These are phyloP conservation scores for Pocillopora damicornis DNA, from an alignment of 64 coral and sea anemone species.

Conservation along the genomic window DNA sequence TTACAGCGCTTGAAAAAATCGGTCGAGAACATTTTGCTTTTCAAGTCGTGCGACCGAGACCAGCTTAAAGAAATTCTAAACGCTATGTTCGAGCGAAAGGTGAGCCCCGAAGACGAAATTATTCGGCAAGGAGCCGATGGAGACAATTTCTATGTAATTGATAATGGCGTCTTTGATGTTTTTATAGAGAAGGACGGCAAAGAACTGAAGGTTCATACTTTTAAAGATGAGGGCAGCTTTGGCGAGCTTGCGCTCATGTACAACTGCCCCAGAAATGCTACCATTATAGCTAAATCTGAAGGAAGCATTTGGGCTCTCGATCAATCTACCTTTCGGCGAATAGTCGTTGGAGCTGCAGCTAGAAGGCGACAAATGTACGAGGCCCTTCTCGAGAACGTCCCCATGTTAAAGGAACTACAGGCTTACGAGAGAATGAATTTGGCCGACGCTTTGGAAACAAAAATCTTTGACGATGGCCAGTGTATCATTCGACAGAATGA, in stretches of 20 bases:
- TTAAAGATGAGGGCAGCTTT: constrained; percentile 85
- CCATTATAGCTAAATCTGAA: constrained; percentile 83
- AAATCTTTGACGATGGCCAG: constrained; percentile 69
- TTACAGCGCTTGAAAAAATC: constrained; percentile 72
- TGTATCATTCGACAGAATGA: constrained; percentile 90
- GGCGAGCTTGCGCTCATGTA: constrained; percentile 96
- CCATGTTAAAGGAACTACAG: constrained; percentile 72
- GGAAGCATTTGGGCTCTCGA: constrained; percentile 93
- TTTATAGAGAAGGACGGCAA: constrained; percentile 68
- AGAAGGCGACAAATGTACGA: constrained; percentile 84
- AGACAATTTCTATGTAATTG: constrained; percentile 98
- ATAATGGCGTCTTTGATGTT: constrained; percentile 90
- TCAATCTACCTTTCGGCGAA: constrained; percentile 74
- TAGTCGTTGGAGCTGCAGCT: constrained; percentile 82
- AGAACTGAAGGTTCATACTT: constrained; percentile 86
- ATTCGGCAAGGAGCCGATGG: constrained; percentile 93
- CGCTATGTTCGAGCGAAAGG: constrained; percentile 94
- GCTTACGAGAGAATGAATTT: constrained; percentile 93
- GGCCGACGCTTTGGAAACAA: constrained; percentile 85
- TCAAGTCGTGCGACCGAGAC: constrained; percentile 86
- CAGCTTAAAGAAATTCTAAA: constrained; percentile 83
- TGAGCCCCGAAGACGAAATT: constrained; percentile 75
- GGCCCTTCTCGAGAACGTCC: constrained; percentile 72
- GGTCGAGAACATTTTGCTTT: constrained; percentile 87
- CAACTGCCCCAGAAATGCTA: constrained; percentile 98